These are phyloP conservation scores for Enteromius anoplus DNA, from an alignment of 2,797 vertebrate genomes.

Conservation along the genomic window DNA sequence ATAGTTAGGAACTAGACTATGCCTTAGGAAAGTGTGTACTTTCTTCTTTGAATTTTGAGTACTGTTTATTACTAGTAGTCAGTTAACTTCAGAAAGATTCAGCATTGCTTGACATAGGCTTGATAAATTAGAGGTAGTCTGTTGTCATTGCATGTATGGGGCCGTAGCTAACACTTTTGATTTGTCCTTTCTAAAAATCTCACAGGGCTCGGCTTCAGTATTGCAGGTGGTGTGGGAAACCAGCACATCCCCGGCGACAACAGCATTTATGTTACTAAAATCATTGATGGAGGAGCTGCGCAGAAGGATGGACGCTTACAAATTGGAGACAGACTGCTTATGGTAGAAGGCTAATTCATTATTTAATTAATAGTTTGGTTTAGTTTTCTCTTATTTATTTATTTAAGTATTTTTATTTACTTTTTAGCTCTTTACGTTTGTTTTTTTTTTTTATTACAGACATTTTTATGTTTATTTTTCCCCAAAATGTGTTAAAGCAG, in stretches of 20 bases:
- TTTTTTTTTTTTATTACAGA: background rate
- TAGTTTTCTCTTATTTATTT: background rate
- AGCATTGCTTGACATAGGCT: background rate
- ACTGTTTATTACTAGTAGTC: background rate
- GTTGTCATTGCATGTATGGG: background rate
- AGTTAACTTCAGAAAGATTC: background rate
- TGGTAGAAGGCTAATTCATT: conserved; percentile 78
- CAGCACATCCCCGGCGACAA: conserved; percentile 98
- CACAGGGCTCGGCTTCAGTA: conserved; percentile 94
- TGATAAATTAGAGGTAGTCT: conserved; percentile 16
- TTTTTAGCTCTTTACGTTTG: background rate
- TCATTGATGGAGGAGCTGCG: conserved; percentile 95
- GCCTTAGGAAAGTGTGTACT: conserved; percentile 8
- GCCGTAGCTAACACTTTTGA: background rate
- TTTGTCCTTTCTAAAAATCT: conserved; percentile 19
- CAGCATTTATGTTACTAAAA: conserved; percentile 97
- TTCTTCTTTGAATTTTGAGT: conserved; percentile 2
- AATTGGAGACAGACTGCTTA: conserved; percentile 92
- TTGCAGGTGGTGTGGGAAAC: conserved; percentile 95
- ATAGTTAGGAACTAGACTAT: background rate
- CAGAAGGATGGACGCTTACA: conserved; percentile 91
- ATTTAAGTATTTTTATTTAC: background rate
- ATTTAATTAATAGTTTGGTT: background rate
- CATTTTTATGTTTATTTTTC: background rate
- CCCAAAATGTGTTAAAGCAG: background rate